Percentiles rank a stretch among this genome's conserved stretches.
These are phyloP conservation scores for Fulica atra DNA, from an alignment of 2,113 vertebrate species.

Conservation along the genomic window DNA sequence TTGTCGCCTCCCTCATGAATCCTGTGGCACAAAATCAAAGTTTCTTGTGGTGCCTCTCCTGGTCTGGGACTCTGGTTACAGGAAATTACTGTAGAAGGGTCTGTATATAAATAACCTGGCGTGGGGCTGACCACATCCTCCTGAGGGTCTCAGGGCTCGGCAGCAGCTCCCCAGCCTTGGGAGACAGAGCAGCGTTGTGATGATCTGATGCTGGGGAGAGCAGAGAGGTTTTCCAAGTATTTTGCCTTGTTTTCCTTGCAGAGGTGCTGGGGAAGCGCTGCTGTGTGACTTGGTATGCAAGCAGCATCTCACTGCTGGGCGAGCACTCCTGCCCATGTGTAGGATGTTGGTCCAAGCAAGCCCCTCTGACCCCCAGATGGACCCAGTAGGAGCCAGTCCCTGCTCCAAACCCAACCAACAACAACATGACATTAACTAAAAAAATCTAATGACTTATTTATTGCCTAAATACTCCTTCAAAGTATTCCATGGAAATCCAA, in stretches of 20 bases:
- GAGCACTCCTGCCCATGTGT: background rate
- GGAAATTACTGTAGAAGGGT: background rate
- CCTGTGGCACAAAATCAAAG: background rate
- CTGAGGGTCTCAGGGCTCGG: background rate
- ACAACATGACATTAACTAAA: background rate
- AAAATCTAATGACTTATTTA: background rate
- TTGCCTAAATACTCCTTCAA: background rate
- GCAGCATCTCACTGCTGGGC: background rate
- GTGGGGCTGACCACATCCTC: accelerated
- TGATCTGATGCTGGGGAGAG: background rate
- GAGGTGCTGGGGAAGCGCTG: background rate
- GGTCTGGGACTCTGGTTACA: background rate
- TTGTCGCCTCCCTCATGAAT: background rate
- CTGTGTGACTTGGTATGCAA: background rate
- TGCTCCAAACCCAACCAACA: background rate
- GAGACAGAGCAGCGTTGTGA: background rate
- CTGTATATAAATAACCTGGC: background rate
- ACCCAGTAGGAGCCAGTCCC: background rate
- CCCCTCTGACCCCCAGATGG: background rate
- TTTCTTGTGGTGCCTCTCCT: background rate
- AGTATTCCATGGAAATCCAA: background rate
- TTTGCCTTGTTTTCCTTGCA: background rate
- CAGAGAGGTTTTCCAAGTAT: background rate
- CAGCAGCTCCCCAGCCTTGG: background rate
- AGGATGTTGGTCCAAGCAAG: background rate